Evolutionary conservation across 2,888 invertebrate genomes (phyloP).

Genomic region (Netelia melanura): DNA sequence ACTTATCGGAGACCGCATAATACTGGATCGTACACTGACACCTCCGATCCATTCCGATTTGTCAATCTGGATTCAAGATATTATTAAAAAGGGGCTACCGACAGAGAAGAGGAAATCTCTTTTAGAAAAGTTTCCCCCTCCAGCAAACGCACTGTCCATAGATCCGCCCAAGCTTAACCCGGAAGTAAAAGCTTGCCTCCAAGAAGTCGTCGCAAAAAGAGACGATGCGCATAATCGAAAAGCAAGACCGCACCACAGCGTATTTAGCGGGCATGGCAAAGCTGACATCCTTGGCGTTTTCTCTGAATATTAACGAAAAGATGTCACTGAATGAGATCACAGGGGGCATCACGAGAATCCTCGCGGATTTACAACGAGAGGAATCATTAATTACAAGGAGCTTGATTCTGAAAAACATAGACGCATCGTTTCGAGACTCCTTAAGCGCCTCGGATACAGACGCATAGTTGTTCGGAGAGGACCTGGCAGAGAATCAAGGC

Average conservation of each 20-base stretch:
- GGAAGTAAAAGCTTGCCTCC: slow-evolving; percentile 22
- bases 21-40: slow-evolving; percentile 6
- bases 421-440: slow-evolving; percentile 39
- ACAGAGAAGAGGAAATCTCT: slow-evolving; percentile 32
- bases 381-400: slow-evolving; percentile 39
- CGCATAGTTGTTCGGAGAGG: slow-evolving; percentile 2
- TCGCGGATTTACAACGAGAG: slow-evolving; percentile 31
- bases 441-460: slow-evolving; percentile 11
- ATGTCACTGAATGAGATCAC: slow-evolving; percentile 6
- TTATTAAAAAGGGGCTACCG: slow-evolving; percentile 60
- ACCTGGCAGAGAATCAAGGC: background rate
- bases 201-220: slow-evolving; percentile 32
- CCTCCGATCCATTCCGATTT: slow-evolving; percentile 23
- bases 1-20: slow-evolving; percentile 8
- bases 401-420: slow-evolving; percentile 42
- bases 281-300: slow-evolving; percentile 1
- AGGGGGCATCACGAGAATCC: slow-evolving; percentile 12
- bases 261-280: slow-evolving; percentile 6
- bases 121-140: slow-evolving; percentile 23
- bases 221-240: slow-evolving; percentile 36
- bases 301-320: background rate
- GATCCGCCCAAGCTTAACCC: slow-evolving; percentile 42
- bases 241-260: slow-evolving; percentile 9
- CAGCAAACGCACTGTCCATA: background rate
- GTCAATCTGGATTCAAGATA: slow-evolving; percentile 35